phyloP scores from a whole-genome alignment of 2,888 invertebrate genomes.

The Pycnomerus fuliginosus region DNA sequence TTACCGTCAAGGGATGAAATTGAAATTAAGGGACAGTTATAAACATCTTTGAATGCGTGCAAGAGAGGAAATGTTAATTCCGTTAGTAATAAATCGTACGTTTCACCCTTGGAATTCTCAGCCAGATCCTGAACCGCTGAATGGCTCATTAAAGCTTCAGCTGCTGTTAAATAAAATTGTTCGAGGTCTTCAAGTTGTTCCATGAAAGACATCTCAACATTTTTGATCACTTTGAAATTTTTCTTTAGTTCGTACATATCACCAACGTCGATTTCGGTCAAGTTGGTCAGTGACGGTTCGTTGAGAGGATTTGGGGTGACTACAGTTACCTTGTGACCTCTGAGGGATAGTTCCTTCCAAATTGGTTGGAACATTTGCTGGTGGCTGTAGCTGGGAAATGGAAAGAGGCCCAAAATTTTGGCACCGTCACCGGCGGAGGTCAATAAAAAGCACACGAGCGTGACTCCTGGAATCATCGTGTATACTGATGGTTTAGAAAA shows the following conservation, averaged over 20 bases:
- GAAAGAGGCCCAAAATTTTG: conserved; percentile 51
- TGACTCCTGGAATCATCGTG: no score
- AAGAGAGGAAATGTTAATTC: conserved; percentile 39
- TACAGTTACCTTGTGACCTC: conserved; percentile 55
- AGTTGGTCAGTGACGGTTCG: conserved; percentile 45
- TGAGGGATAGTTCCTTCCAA: conserved; percentile 50
- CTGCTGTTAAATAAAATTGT: conserved; percentile 14
- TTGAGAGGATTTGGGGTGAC: conserved; percentile 53
- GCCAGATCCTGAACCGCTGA: conserved; percentile 38
- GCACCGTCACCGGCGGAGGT: no score
- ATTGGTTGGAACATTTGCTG: conserved; percentile 54
- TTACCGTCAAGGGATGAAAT: conserved; percentile 39
- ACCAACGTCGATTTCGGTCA: conserved; percentile 50
- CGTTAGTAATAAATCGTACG: conserved; percentile 43
- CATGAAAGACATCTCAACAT: no score
- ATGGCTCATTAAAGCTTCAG: conserved; percentile 30
- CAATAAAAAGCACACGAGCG: no score
- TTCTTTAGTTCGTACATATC: conserved; percentile 38
- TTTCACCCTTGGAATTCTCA: conserved; percentile 33
- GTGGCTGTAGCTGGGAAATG: conserved; percentile 55
- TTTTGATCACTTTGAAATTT: conserved; percentile 15
- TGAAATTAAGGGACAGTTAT: conserved; percentile 45
- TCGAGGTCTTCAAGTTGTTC: conserved; percentile 23
- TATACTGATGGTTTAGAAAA: no score
- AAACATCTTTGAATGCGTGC: conserved; percentile 42